Base-by-base conservation (phyloP, 2,113 vertebrate genomes). In the Jaculus jaculus region DNA sequence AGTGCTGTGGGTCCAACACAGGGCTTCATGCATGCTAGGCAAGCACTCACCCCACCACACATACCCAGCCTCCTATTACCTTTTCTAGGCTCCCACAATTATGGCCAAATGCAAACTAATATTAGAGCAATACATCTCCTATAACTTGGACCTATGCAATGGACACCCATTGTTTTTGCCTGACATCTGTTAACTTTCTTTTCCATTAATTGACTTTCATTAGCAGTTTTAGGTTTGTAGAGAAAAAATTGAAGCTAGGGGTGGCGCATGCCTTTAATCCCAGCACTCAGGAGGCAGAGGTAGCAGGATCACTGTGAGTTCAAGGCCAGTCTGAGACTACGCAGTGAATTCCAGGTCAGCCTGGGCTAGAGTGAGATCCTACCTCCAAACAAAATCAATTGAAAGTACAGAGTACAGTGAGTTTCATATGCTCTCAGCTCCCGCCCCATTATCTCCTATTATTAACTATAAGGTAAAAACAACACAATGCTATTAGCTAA, bases 151-250 rank as follows among this genome's bases (percentile, higher is more conserved):
- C 34, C 12, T 3, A 1, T 21, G 30, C 47, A 39, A 39, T 2
- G 9, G 68, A 66, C 69, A 21, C 68, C 90, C 87, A 58, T 26
- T 89, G 24, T 58, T 90, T 90, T 60, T 90, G 90, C 51, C 39
- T 68, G 84, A 42, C 68, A 75, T 87, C 85, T 81, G 84, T 88
- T 86, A 73, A 77, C 63, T 87, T 84, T 63, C 58, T 79, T 75
- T 79, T 23, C 10, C 60, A 51, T 28, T 89, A 69, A 71, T 24
- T 39, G 13, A 13, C 51, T 65, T 95, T 78, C 68, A 47, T 71
- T 17, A 84, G 28, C 58, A 47, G 37, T 77, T 92, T 93, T 85
- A 81, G 30, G 26, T 58, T 96, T 91, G 79, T 68, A 54, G 11
- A 66, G 34, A 8, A 23, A 63, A 81, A 60, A 73, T 47, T 47